Base-by-base conservation (phyloP, 2,113 vertebrate genomes). In the Edolisoma coerulescens region DNA sequence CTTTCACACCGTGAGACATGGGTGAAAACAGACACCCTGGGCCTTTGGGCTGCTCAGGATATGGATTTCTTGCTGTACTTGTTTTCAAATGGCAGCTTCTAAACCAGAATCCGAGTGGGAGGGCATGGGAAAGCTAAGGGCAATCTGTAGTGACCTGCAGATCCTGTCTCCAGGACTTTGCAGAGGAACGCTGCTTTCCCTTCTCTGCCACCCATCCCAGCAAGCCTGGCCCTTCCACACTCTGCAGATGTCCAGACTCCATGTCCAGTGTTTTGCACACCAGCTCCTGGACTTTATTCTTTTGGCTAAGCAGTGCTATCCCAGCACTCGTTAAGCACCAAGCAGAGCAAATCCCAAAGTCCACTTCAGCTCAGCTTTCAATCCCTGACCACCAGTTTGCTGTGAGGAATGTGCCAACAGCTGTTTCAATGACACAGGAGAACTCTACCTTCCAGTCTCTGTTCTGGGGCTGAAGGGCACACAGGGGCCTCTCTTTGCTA, bases 381-480 rank as follows among this genome's bases (percentile, higher is more conserved):
- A 41, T 65, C 92, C 88, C 90, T 54, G 16, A 93, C 75, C 89
- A 82, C 73, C 52, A 42, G 24, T 89, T 57, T 92, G 80, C 80
- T 90, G 87, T 63, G 75, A 90, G 76, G 83, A 94, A 74, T 4
- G 44, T 71, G 85, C 73, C 37, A 10, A 53, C 12, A 75, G 68
- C 74, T 69, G 28, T 47, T 52, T 41, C 49, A 87, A 80, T 52
- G 54, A 61, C 78, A 71, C 21, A 27, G 81, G 77, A 94, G 69
- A 91, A 95, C 91, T 90, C 93, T 91, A 99, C 99, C 99, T 99
- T 99, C 99, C 98, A 99, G 94, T 99, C 99, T 96, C 99, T 99
- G 97, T 99, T 99, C 97, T 98, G 99, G 95, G 99, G 99, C 98
- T 99, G 99, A 89, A 99, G 98, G 84, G 99, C 98, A 95, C 99